Conservation (phyloP, 2,797 vertebrate species). For the Spheniscus humboldti region DNA sequence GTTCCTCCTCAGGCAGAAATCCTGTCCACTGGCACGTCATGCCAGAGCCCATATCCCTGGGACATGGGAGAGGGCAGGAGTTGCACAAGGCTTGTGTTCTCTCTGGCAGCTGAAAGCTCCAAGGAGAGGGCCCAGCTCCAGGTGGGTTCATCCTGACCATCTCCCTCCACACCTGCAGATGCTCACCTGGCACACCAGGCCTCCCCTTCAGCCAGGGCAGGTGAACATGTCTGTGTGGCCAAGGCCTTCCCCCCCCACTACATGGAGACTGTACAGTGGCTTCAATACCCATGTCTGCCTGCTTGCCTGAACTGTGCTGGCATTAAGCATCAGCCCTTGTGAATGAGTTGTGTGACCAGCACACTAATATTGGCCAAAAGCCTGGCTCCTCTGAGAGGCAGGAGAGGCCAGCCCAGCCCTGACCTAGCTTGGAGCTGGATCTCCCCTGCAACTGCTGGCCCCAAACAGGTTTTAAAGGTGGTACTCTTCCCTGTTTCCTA, state of each 20-base stretch:
- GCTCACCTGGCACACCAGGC: background rate
- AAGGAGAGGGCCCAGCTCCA: background rate
- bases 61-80: background rate
- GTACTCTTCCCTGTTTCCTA: rapidly evolving
- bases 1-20: background rate
- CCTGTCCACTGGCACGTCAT: background rate
- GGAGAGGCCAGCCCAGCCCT: background rate
- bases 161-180: background rate
- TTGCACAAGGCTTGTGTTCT: background rate
- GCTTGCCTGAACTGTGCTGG: background rate
- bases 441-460: background rate
- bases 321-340: background rate
- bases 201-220: background rate
- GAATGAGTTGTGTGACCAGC: background rate
- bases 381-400: background rate
- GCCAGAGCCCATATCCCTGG: background rate
- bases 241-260: background rate
- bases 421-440: background rate
- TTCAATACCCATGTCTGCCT: background rate
- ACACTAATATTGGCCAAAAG: background rate
- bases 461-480: background rate
- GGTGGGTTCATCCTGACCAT: background rate
- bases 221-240: background rate
- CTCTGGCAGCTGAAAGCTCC: background rate
- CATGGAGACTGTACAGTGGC: background rate